phyloP scores from a whole-genome alignment of 2,797 vertebrate genomes.

The Taeniopygia guttata region DNA sequence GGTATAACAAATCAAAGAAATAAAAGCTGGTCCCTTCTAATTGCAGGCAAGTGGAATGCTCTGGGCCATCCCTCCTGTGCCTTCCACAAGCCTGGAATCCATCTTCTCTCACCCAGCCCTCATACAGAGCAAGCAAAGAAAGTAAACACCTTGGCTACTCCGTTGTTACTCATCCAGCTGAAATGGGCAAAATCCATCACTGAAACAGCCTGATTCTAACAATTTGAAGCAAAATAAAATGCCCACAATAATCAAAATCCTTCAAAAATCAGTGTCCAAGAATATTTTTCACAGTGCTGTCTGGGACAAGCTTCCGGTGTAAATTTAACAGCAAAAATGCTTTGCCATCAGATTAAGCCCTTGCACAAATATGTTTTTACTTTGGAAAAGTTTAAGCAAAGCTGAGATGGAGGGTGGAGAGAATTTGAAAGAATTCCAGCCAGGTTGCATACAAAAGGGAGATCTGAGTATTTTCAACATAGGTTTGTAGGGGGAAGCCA shows the following conservation, averaged over 20 bases:
- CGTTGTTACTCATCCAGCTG: neutral
- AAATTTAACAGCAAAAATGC: conserved; percentile 19
- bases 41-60: neutral
- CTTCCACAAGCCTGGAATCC: neutral
- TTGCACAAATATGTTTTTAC: neutral
- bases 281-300: neutral
- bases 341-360: neutral
- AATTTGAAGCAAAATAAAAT: neutral
- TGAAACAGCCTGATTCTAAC: neutral
- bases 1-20: neutral
- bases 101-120: neutral
- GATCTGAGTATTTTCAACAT: neutral
- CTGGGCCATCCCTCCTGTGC: neutral
- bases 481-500: neutral
- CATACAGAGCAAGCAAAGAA: neutral
- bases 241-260: neutral
- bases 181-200: neutral
- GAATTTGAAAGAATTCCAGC: neutral
- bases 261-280: neutral
- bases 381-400: conserved; percentile 12
- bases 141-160: neutral
- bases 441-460: neutral
- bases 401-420: neutral
- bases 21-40: neutral
- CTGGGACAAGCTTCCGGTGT: conserved; percentile 9